A percentile compares a stretch with the other conserved stretches of the same genome.
These are phyloP conservation scores for Euleptes europaea DNA, from an alignment of 2,113 vertebrate genomes.

Conservation along the genomic window DNA sequence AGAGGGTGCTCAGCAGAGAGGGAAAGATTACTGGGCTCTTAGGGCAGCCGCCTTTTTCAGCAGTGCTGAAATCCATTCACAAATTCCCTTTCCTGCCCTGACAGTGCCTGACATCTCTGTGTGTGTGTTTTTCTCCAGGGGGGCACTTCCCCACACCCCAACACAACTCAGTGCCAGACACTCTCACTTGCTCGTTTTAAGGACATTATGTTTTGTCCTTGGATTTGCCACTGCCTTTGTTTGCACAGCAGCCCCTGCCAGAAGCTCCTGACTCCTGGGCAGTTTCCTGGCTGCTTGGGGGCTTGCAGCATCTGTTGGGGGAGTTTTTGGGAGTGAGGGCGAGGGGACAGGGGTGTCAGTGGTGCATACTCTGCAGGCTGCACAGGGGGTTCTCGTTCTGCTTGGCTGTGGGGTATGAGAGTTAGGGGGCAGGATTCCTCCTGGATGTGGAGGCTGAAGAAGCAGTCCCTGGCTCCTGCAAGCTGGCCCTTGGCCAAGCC, in stretches of 20 bases:
- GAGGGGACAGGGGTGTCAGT: too few relatives aligned
- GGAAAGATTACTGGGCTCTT: not conserved
- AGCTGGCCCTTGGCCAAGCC: not conserved
- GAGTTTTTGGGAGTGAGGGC: not conserved
- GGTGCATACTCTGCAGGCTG: not conserved
- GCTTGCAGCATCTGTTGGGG: not conserved
- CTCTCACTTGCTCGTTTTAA: conserved; percentile 34
- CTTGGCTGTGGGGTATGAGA: not conserved
- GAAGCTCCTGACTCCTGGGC: conserved; percentile 47
- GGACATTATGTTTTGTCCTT: conserved; percentile 60
- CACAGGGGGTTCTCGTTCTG: not conserved
- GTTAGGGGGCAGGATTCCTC: not conserved
- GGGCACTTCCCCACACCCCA: not conserved
- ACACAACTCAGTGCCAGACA: conserved; percentile 1
- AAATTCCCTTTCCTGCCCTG: not conserved
- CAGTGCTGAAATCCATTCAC: not conserved
- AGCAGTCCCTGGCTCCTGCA: not conserved
- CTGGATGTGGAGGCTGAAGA: accelerated
- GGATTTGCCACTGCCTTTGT: conserved; percentile 28
- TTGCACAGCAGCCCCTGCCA: conserved; percentile 40
- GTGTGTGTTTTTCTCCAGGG: not conserved
- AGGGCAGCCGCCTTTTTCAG: not conserved
- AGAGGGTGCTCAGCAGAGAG: not conserved
- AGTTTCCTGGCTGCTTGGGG: conserved; percentile 15
- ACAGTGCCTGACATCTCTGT: not conserved